Percentiles rank a stretch among this genome's conserved stretches.
These are phyloP conservation scores for Cladorhizidae sp. DNA, from an alignment of 37 sponge, comb jelly and placozoan genomes.

Conservation along the genomic window DNA sequence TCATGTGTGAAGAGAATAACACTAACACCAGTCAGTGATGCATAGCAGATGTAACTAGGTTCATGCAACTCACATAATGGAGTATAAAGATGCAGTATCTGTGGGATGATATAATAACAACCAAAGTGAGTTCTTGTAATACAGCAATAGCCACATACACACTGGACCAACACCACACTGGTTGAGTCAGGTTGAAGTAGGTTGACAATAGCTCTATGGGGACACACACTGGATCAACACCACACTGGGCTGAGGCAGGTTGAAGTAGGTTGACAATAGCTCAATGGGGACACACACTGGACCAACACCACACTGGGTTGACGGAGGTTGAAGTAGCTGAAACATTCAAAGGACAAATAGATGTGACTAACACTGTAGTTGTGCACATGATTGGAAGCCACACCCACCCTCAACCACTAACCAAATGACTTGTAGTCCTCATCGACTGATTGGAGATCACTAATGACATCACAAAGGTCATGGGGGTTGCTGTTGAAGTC, in stretches of 20 bases:
- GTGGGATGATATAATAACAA: background rate
- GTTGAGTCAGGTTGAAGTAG: background rate
- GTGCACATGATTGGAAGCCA: no score
- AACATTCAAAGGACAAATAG: no score
- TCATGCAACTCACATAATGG: constrained; percentile 38
- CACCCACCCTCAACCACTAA: constrained; percentile 12
- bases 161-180: background rate
- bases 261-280: no score
- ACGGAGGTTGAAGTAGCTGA: background rate
- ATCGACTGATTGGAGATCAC: constrained; percentile 20
- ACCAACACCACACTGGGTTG: background rate
- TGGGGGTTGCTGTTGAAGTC: constrained; percentile 52
- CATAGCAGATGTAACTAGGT: background rate
- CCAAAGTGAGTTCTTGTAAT: background rate
- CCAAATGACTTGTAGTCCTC: constrained; percentile 63
- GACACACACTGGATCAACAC: no score
- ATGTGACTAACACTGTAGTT: no score
- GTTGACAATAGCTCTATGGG: no score
- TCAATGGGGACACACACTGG: no score
- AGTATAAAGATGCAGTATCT: constrained; percentile 68
- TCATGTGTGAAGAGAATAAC: no score
- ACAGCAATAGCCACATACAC: background rate
- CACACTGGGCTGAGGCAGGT: no score
- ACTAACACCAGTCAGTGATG: no score
- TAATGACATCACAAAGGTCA: constrained; percentile 32